Conservation (phyloP, 2,113 vertebrate species). For the Anas platyrhynchos region DNA sequence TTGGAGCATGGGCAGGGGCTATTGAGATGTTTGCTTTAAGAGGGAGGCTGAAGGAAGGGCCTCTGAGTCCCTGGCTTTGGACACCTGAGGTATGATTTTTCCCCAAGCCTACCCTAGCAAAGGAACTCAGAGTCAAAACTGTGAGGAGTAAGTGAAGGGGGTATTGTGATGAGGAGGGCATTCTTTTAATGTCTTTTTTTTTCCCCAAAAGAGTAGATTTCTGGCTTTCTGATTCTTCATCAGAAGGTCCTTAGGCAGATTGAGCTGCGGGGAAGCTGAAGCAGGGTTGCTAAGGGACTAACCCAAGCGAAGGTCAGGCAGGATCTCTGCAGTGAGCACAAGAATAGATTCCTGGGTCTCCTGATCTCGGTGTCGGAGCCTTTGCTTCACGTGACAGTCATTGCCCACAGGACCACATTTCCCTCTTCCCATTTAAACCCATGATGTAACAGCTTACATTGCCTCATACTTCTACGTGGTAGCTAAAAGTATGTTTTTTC, state of each 20-base stretch:
- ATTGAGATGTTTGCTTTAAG: background rate
- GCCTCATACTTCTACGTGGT: background rate
- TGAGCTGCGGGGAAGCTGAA: background rate
- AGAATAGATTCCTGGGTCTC: background rate
- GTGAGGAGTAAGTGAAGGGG: fast-evolving
- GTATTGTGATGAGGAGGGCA: fast-evolving
- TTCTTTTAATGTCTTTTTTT: background rate
- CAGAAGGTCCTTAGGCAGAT: background rate
- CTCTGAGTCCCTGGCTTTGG: fast-evolving
- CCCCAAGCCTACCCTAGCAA: background rate
- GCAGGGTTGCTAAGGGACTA: background rate
- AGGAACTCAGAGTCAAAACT: background rate
- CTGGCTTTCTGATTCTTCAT: background rate
- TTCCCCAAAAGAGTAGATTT: fast-evolving
- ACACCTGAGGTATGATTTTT: background rate
- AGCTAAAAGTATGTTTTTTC: background rate
- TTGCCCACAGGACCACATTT: background rate
- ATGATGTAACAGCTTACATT: background rate
- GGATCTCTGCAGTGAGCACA: background rate
- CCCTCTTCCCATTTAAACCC: background rate
- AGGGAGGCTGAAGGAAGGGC: background rate
- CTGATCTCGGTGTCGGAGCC: background rate
- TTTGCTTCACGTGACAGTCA: background rate
- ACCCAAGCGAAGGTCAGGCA: background rate
- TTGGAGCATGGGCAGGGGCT: background rate